Conservation (phyloP, 92 coral and sea anemone species). For the Epizoanthus scotinus region DNA sequence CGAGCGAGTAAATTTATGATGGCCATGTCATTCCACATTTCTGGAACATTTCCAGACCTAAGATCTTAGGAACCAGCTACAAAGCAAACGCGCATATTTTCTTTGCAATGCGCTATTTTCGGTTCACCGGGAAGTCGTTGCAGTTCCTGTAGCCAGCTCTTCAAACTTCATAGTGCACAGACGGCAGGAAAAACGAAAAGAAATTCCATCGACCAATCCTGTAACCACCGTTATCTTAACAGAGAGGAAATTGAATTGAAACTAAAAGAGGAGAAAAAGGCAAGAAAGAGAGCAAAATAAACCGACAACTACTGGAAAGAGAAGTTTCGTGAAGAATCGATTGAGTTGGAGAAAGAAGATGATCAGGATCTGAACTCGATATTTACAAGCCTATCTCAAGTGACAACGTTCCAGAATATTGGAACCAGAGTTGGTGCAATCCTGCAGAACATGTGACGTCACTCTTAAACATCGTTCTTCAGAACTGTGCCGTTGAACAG, state of each 20-base stretch:
- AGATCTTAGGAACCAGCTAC: background rate
- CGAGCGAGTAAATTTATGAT: background rate
- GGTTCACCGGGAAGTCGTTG: conserved; percentile 3
- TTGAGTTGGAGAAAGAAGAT: conserved; percentile 17
- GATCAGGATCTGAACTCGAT: conserved; percentile 24
- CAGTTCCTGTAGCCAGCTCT: conserved; percentile 6
- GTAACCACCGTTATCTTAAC: conserved; percentile 17
- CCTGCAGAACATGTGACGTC: conserved; percentile 61
- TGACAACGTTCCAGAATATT: conserved; percentile 4
- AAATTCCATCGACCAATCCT: background rate
- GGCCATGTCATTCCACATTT: conserved; percentile 5
- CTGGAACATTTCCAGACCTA: conserved; percentile 1
- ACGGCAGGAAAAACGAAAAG: conserved; percentile 1
- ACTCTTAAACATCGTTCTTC: conserved; percentile 51
- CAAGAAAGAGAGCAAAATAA: background rate
- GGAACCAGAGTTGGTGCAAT: conserved; percentile 50
- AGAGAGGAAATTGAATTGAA: conserved; percentile 3
- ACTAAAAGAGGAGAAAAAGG: conserved; percentile 10
- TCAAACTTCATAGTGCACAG: background rate
- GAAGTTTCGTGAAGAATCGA: background rate
- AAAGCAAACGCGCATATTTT: background rate
- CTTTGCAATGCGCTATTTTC: too few species aligned
- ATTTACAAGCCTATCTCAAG: conserved; percentile 4
- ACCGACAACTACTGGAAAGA: conserved; percentile 38
- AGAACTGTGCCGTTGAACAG: conserved; percentile 32